Base-by-base conservation (phyloP, 2,888 invertebrate species). In the Eulithis prunata region DNA sequence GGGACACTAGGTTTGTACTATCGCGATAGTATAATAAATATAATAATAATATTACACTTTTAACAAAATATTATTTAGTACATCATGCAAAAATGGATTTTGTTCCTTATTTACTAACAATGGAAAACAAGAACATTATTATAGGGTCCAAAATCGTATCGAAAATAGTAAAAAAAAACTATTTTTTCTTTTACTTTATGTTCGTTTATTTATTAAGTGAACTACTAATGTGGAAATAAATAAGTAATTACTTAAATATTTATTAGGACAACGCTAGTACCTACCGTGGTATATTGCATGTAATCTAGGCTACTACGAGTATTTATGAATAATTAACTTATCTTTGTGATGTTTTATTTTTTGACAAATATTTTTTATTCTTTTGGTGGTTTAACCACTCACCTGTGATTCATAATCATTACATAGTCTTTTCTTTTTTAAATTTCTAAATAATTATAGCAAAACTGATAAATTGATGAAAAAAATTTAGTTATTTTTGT, bases 331-430 rank as follows among this genome's bases (percentile, higher is more conserved):
- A 6, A n/a, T 38, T 38, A 32, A 57, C 46, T 32, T 47, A 46
- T 28, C 10, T 45, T 63, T 64, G 63, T 64, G 64, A 59, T 64
- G 43, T 59, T 63, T 64, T 64, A 58, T 58, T 64, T 41, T 59
- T 64, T 59, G 53, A 64, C 55, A 55, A 43, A 59, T 46, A n/a
- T 38, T 55, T 63, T 54, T 56, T 59, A 7, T 57, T 52, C 56
- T 63, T 28, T 58, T 28, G n/a, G 67, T 67, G 67, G 63, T 67
- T 28, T 38, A 14, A 67, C 67, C 63, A 63, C 63, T 14, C 47
- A 60, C 63, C 59, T 67, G 67, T 67, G 67, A 67, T 67, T 67
- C 47, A 8, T 55, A 58, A 46, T 28, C 46, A 53, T 47, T 14
- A 21, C 21, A 21, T 21, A 21, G 1, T 21, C 21, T 21, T 21